Base-by-base conservation (phyloP, 2,888 invertebrate species). In the Panorpa germanica region DNA sequence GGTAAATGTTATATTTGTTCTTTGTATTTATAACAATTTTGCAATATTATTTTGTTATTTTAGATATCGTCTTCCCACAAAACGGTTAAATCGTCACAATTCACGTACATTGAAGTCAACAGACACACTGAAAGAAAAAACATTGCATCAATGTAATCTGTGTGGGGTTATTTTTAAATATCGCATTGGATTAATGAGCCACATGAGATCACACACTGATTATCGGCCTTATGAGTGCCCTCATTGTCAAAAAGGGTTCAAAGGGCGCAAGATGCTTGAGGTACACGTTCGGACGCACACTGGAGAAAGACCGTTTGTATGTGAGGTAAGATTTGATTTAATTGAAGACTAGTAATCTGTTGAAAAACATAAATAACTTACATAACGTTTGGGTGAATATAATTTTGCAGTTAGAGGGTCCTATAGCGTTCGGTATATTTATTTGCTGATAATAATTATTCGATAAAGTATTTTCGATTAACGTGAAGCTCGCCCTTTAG, bases 231-330 rank as follows among this genome's bases (percentile, higher is more conserved):
- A 37, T 32, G 32, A 27, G 8, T 39, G 39, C 22, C 14, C 18
- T 5, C 16, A 31, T 9, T 39, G 39, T 28, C 22, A 29, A 5
- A 39, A 39, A 23, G 32, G 29, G 5, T 39, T 38, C 26, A 36
- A 34, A 27, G 34, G 34, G 4, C 34, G 34, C 15, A 6, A 34
- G 5, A 32, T 37, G 4, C 23, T 39, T 6, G 33, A 31, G 16
- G 34, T 39, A 17, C 39, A 39, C 11, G 34, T 39, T 33, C 26
- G 38, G 14, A 33, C 35, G 11, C 39, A 39, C 19, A 38, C 39
- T n/a, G 38, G 38, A 4, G 39, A 39, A 34, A 29, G 39, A 4
- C 39, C 39, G 3, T 39, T 37, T 14, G 35, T 35, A 12, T 39
- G 39, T 29, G 37, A 37, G 29, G 39, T 37, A 28, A 33, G 15